Base-by-base conservation (phyloP, 1,140 invertebrate species). In the Yoshiicerus persimilis region DNA sequence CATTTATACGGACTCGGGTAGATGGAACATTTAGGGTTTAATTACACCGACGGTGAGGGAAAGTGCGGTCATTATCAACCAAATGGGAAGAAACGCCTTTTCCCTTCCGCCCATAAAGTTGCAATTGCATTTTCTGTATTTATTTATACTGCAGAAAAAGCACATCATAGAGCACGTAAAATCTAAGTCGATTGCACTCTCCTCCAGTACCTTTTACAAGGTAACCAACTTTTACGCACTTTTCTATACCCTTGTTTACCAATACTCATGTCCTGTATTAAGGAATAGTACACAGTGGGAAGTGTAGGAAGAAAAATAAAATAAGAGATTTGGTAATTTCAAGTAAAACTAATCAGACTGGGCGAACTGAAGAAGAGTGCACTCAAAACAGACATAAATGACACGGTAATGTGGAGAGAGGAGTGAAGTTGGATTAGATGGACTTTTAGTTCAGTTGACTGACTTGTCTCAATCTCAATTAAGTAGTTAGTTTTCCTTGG, bases 61-160 rank as follows among this genome's bases (percentile, higher is more conserved):
- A 86, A 86, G n/a, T 86, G 39, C 41, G 34, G 47, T 75, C 34
- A 86, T 86, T 86, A 86, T 86, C 86, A 86, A n/a, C 62, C 64
- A 80, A 80, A 80, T 80, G 75, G 75, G 1, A 36, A 80, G 34
- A 80, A 36, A 80, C 32, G 38, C 27, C 32, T 80, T 32, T 38
- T 80, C 32, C 34, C 32, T n/a, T 80, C 30, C 20, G 30, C 30
- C 34, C 75, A 80, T 80, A 80, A 80, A 80, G 4, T 36, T 80
- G 20, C 75, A 80, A 80, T 80, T 80, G 75, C 75, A 80, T 36
- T 80, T 36, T 80, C 32, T 32, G 70, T 77, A 36, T 80, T 34
- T 80, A 38, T 80, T 36, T 80, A 9, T 36, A 32, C 11, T n/a
- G 32, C 32, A 36, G 70, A 20, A 32, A 20, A 20, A 80, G 75